Conservation (phyloP, 2,888 invertebrate genomes). For the Hermaeophaga mercurialis region DNA sequence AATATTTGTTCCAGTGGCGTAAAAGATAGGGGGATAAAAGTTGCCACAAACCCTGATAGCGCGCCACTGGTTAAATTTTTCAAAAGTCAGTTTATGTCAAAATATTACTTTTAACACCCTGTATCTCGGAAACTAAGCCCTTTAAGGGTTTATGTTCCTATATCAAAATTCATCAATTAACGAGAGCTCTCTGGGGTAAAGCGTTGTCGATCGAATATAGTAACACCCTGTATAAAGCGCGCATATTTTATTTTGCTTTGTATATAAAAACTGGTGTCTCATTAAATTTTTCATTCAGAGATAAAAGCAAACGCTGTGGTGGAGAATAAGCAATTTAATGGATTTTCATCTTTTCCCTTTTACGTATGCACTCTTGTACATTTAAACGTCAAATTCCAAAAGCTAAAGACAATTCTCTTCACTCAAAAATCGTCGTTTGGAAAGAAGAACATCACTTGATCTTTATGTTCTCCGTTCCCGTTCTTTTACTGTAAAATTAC, state of each 20-base stretch:
- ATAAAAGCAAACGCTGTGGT: slow-evolving; percentile 12
- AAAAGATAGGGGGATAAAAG: no score
- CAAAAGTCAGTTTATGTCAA: no score
- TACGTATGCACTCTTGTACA: slow-evolving; percentile 21
- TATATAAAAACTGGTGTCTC: neutral
- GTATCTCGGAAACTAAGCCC: no score
- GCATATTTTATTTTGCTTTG: neutral
- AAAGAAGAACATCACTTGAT: slow-evolving; percentile 24
- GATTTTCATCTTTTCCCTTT: slow-evolving; percentile 15
- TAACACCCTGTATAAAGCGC: no score
- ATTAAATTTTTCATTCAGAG: neutral
- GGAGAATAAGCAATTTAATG: slow-evolving; percentile 24
- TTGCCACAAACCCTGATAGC: no score
- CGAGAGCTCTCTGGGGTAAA: no score
- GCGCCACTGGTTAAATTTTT: no score
- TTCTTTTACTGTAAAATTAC: slow-evolving; percentile 21
- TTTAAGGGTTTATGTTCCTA: no score
- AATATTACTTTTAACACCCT: no score
- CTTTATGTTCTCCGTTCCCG: slow-evolving; percentile 17
- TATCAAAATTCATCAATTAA: no score
- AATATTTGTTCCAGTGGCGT: no score
- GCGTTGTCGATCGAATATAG: no score
- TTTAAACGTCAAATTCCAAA: slow-evolving; percentile 21
- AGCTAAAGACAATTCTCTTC: slow-evolving; percentile 24
- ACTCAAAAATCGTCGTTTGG: slow-evolving; percentile 5